Evolutionary conservation across 92 coral and sea anemone species (phyloP).

Genomic region (Umimayanthus kanabou): DNA sequence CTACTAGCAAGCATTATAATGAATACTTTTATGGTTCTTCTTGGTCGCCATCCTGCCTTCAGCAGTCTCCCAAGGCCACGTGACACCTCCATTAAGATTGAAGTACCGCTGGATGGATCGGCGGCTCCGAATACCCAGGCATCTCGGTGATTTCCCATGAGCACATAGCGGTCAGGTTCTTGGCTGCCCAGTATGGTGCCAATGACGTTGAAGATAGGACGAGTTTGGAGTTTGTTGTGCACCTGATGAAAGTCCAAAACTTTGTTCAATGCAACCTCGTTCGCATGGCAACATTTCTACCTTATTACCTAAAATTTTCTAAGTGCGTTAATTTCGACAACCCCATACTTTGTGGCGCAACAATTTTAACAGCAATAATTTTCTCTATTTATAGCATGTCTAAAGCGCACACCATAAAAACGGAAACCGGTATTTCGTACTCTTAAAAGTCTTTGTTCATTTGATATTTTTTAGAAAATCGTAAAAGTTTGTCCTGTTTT

Average conservation of each 20-base stretch:
- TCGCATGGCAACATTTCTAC: not conserved
- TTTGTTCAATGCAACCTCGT: not conserved
- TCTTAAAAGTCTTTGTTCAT: no score
- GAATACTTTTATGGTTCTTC: slow-evolving; percentile 73
- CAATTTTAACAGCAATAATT: no score
- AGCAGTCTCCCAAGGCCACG: slow-evolving; percentile 90
- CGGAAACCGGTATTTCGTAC: no score
- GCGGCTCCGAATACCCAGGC: slow-evolving; percentile 98
- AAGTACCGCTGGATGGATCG: slow-evolving; percentile 91
- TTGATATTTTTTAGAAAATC: no score
- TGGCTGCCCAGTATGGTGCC: slow-evolving; percentile 82
- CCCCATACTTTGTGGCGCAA: no score
- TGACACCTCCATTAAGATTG: slow-evolving; percentile 89
- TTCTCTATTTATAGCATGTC: no score
- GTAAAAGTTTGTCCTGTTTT: no score
- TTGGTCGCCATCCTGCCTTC: slow-evolving; percentile 91
- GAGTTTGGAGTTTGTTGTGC: slow-evolving; percentile 47
- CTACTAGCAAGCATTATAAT: not conserved
- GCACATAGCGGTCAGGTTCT: slow-evolving; percentile 98
- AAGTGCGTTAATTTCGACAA: no score
- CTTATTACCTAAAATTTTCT: not conserved
- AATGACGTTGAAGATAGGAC: slow-evolving; percentile 76
- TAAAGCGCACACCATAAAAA: no score
- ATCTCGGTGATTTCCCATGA: slow-evolving; percentile 96
- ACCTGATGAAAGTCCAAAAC: not conserved